Base-by-base conservation (phyloP, 2,113 vertebrate genomes). In the Antechinus stuartii region DNA sequence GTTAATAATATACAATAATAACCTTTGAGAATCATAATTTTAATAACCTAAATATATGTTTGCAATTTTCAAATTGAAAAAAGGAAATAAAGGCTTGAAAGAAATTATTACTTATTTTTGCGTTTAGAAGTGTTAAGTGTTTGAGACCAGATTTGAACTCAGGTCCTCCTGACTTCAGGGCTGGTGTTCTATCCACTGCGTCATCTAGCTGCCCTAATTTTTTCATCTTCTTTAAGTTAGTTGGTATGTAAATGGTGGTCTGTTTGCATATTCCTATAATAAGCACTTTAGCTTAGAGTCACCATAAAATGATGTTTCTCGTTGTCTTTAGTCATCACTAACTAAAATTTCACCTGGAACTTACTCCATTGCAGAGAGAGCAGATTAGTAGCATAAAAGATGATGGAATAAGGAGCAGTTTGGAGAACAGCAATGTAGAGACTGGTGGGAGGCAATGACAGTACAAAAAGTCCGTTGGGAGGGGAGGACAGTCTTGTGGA, bases 51-150 rank as follows among this genome's bases (percentile, higher is more conserved):
- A 93, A 30, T 27, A 54, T 93, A 46, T 90, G 91, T 96, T 95
- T 97, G 54, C 3, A 90, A 16, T 96, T 96, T 96, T 90, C 52
- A 68, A 68, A n/a, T 35, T 95, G 2, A 95, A 90, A 94, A 93
- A 92, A 96, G 9, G 52, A 55, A 90, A 89, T 3, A 56, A 54
- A 76, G 6, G 2, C 2, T 19, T 93, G 90, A 91, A 27, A 57
- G 54, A 61, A 61, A 68, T 68, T 68, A 16, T 68, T 68, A 11
- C 30, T 2, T 4, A 68, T 68, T 68, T 35, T 11, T 68, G 3
- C 14, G 30, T 35, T 49, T 7, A 8, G 49, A 49, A 49, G 49
- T 49, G 4, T 49, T 49, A 49, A 49, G 49, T 49, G 49, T 49
- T 5, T 49, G 49, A 49, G 49, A 49, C 6, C 49, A 49, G 4